Conservation (phyloP, 2,797 vertebrate genomes). For the Rhadinocentrus ornatus region DNA sequence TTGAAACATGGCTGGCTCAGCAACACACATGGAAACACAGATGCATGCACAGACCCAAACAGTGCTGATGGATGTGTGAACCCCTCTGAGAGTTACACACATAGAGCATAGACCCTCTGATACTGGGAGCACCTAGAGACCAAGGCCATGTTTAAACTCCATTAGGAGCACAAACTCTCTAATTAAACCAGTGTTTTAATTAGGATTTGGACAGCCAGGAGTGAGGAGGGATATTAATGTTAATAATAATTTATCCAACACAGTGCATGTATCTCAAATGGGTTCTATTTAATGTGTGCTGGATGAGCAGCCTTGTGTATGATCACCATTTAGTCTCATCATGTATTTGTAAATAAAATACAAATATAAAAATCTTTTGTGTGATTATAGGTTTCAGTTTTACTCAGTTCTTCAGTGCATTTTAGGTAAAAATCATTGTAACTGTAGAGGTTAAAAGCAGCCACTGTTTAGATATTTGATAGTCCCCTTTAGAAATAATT, state of each 20-base stretch:
- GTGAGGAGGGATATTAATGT: slow-evolving; percentile 66
- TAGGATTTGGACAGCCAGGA: slow-evolving; percentile 77
- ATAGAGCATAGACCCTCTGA: slow-evolving; percentile 68
- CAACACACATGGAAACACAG: slow-evolving; percentile 28
- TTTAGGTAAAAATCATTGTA: not conserved
- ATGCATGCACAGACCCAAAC: slow-evolving; percentile 15
- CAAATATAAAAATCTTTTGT: not conserved
- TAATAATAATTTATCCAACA: slow-evolving; percentile 65
- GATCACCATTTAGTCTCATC: slow-evolving; percentile 29
- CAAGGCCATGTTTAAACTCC: slow-evolving; percentile 79
- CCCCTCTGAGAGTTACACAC: slow-evolving; percentile 65
- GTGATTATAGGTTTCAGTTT: not conserved
- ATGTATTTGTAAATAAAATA: not conserved
- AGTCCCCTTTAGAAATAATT: not conserved
- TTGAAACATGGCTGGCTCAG: slow-evolving; percentile 43
- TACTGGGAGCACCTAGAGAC: slow-evolving; percentile 79
- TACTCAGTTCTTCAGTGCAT: not conserved
- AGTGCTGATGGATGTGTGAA: slow-evolving; percentile 49
- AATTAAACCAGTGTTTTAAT: slow-evolving; percentile 86
- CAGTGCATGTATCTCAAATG: slow-evolving; percentile 54
- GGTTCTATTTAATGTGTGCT: slow-evolving; percentile 19
- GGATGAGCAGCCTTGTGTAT: slow-evolving; percentile 23
- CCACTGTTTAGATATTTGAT: not conserved
- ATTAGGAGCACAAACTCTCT: slow-evolving; percentile 80
- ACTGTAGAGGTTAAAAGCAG: not conserved